Percentiles rank a stretch among this genome's conserved stretches.
Evolutionary conservation across 2,797 vertebrate species (phyloP).

Genomic region (Onychomys torridus): DNA sequence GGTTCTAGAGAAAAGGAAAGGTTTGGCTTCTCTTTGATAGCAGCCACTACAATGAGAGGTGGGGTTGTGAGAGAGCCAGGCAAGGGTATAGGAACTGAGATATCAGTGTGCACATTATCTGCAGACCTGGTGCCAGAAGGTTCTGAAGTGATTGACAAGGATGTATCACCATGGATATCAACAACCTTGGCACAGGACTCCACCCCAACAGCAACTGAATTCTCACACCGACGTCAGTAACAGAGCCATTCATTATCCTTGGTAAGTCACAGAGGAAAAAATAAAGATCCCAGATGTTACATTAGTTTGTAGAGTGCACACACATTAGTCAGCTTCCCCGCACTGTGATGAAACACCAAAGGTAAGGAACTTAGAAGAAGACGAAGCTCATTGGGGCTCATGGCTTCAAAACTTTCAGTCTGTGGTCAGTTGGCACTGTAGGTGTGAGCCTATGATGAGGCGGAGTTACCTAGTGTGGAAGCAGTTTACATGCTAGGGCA

Average conservation of each 20-base stretch:
- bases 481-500: background rate
- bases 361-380: background rate
- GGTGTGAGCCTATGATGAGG: no score
- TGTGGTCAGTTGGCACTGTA: background rate
- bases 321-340: background rate
- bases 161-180: background rate
- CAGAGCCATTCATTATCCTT: background rate
- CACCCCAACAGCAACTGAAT: background rate
- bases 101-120: background rate
- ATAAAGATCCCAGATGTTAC: slow-evolving; percentile 24
- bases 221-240: background rate
- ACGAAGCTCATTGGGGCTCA: background rate
- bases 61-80: background rate
- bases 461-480: background rate
- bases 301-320: background rate
- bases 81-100: background rate
- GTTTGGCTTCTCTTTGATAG: background rate
- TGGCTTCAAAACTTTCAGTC: background rate
- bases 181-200: background rate
- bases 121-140: background rate
- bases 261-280: background rate
- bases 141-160: background rate
- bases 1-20: slow-evolving; percentile 7
- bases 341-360: background rate
- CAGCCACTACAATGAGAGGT: background rate